Base-by-base conservation (phyloP, 1,140 invertebrate species). In the Metopolophium dirhodum region DNA sequence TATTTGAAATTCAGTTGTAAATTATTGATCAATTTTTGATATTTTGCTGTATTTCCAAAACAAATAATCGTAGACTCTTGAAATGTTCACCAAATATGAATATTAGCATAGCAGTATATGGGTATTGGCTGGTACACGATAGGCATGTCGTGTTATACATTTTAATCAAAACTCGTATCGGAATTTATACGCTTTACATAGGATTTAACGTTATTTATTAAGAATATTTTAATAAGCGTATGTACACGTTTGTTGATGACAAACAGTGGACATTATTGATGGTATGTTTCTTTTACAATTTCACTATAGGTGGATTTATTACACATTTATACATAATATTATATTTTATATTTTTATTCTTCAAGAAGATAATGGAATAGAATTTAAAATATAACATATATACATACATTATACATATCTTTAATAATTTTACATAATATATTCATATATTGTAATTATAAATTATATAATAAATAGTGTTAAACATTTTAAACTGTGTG, bases 161-260 rank as follows among this genome's bases (percentile, higher is more conserved):
- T 51, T 90, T 90, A 90, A 90, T 90, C 54, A 90, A 90, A 90
- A 61, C 54, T 47, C 22, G 11, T 30, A 61, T 7, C 26, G 37
- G 37, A 11, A 45, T 61, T 77, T 23, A 47, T 68, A 18, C 37
- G 45, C 0, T 68, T 3, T 45, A 90, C 88, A 77, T 77, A 14
- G 20, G 18, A 89, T 6, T n/a, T 61, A 89, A 89, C 14, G 37
- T 90, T 41, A 61, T 90, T 61, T 37, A 22, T 68, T 68, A 7
- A 68, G 18, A 90, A 68, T 49, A 49, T 90, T 68, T 14, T 90
- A 68, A 90, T 45, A 68, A 45, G 8, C 37, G 23, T 22, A 54
- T 47, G 6, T 37, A 88, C 11, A 26, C 35, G 37, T 61, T 37
- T 90, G 88, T 61, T 30, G 54, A 41, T 57, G 35, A 68, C 89